phyloP scores from a whole-genome alignment of 1,140 invertebrate species.

The Trichonephila clavata region DNA sequence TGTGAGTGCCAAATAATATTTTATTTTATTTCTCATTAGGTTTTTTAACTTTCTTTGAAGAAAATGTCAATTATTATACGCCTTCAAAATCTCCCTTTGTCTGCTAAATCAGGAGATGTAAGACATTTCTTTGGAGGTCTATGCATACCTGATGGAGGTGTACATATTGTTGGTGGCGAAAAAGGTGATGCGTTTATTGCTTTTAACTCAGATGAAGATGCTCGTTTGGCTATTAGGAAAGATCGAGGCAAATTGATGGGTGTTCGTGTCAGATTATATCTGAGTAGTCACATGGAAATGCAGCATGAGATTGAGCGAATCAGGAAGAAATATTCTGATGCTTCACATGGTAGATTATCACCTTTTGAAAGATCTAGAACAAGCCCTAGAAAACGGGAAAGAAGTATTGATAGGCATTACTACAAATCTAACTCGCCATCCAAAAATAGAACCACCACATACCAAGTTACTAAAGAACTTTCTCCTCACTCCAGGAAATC shows the following conservation, averaged over 20 bases:
- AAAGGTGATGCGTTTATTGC: slow-evolving; percentile 99
- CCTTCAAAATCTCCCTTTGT: slow-evolving; percentile 97
- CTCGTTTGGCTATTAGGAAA: slow-evolving; percentile 94
- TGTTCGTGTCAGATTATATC: slow-evolving; percentile 90
- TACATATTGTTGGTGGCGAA: slow-evolving; percentile 98
- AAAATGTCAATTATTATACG: slow-evolving; percentile 98
- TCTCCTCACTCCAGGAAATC: slow-evolving; percentile 1
- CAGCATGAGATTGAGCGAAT: slow-evolving; percentile 86
- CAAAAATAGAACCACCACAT: background rate
- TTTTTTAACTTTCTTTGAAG: slow-evolving; percentile 58
- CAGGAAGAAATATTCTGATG: slow-evolving; percentile 69
- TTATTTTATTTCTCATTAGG: slow-evolving; percentile 75
- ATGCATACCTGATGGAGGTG: slow-evolving; percentile 97
- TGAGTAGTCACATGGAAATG: slow-evolving; percentile 97
- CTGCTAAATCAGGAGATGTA: slow-evolving; percentile 97
- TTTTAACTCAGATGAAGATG: slow-evolving; percentile 98
- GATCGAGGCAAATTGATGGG: slow-evolving; percentile 94
- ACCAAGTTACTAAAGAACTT: background rate
- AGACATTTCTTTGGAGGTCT: slow-evolving; percentile 96
- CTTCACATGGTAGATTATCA: background rate
- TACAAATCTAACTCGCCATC: slow-evolving; percentile 17
- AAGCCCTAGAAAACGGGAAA: background rate
- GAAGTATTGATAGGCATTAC: background rate
- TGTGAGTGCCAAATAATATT: slow-evolving; percentile 20
- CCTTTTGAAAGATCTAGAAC: background rate